Percentiles rank a stretch among this genome's conserved stretches.
Evolutionary conservation across 2,888 invertebrate species (phyloP).

Genomic region (Noctua pronuba): DNA sequence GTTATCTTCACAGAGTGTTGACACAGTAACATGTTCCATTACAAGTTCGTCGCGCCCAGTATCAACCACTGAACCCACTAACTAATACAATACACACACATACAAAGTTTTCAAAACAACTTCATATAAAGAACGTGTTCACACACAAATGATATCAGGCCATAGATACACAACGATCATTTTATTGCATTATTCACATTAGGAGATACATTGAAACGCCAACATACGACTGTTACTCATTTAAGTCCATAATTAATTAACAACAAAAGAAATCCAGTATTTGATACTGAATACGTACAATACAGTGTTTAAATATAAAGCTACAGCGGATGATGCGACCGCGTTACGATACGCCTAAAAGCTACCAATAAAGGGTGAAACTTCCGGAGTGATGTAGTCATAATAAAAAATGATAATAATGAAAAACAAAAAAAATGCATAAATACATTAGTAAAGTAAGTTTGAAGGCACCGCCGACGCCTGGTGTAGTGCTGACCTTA

Average conservation of each 20-base stretch:
- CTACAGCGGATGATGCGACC: slow-evolving; percentile 65
- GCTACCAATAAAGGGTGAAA: slow-evolving; percentile 83
- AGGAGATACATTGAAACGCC: slow-evolving; percentile 61
- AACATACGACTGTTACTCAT: slow-evolving; percentile 52
- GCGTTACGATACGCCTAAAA: slow-evolving; percentile 68
- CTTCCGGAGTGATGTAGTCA: slow-evolving; percentile 70
- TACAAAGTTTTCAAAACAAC: slow-evolving; percentile 44
- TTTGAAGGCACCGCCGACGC: slow-evolving; percentile 83
- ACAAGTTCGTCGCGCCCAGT: slow-evolving; percentile 31
- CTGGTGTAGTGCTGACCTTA: slow-evolving; percentile 79
- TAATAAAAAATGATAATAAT: slow-evolving; percentile 72
- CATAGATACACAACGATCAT: slow-evolving; percentile 53
- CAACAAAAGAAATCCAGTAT: slow-evolving; percentile 55
- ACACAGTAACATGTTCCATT: slow-evolving; percentile 21
- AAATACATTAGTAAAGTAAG: slow-evolving; percentile 80
- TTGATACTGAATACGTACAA: slow-evolving; percentile 59
- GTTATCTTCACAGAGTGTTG: background rate
- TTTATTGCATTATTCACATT: slow-evolving; percentile 63
- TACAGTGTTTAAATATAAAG: slow-evolving; percentile 49
- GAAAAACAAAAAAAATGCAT: slow-evolving; percentile 79
- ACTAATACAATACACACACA: slow-evolving; percentile 48
- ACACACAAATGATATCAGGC: slow-evolving; percentile 54
- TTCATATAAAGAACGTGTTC: slow-evolving; percentile 35
- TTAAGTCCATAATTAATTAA: slow-evolving; percentile 57
- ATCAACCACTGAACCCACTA: slow-evolving; percentile 52